These are phyloP conservation scores for Odontomyia ornata DNA, from an alignment of 2,888 invertebrate genomes.

Conservation along the genomic window DNA sequence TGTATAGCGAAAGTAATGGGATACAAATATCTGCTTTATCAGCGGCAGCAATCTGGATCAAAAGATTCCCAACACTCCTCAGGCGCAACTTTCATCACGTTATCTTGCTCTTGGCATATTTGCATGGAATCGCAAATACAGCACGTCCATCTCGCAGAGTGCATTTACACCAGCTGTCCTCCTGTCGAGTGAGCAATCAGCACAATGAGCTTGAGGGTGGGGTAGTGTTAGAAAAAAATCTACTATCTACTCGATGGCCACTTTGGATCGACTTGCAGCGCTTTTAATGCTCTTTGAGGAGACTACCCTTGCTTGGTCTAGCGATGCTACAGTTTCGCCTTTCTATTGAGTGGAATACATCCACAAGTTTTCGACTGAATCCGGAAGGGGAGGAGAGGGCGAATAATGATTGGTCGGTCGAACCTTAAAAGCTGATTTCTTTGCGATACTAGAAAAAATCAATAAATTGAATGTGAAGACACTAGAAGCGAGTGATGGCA, in stretches of 20 bases:
- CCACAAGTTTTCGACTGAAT: not conserved
- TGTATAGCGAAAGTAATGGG: not conserved
- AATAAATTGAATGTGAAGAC: constrained; percentile 16
- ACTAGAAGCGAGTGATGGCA: constrained; percentile 28
- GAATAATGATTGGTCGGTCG: not conserved
- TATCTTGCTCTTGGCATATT: not conserved
- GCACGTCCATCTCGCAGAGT: constrained; percentile 3
- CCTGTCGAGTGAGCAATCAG: constrained; percentile 8
- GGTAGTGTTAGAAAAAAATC: not conserved
- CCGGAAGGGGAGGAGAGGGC: not conserved
- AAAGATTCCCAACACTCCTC: not conserved
- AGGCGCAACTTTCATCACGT: not conserved
- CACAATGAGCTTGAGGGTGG: not conserved
- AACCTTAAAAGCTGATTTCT: not conserved
- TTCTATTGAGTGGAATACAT: not conserved
- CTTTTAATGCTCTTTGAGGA: not conserved
- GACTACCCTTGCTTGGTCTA: not conserved
- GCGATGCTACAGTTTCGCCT: not conserved
- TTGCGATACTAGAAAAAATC: constrained; percentile 19
- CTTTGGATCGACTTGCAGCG: not conserved
- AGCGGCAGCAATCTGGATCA: constrained; percentile 11
- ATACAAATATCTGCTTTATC: constrained; percentile 10
- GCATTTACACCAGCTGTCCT: constrained; percentile 2
- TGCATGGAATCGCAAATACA: constrained; percentile 23
- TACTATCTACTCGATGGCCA: constrained; percentile 17